These are phyloP conservation scores for Microplitis mediator DNA, from an alignment of 1,140 invertebrate genomes.

Conservation along the genomic window DNA sequence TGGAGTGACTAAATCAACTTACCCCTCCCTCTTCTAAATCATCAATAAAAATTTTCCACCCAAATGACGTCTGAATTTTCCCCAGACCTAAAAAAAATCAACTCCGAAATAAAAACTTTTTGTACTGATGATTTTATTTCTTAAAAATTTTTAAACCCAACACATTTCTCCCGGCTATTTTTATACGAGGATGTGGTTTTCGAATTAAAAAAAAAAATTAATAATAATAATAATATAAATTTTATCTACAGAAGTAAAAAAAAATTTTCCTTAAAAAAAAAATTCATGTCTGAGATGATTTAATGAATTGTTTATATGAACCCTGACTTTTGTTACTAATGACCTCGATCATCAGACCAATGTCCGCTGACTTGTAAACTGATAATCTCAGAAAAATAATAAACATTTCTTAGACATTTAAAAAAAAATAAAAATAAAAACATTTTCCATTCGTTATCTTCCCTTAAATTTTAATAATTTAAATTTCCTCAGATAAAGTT, in stretches of 20 bases:
- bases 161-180: neutral
- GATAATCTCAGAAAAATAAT: neutral
- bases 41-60: too few species aligned
- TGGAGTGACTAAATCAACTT: too few species aligned
- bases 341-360: slow-evolving; percentile 29
- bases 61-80: too few species aligned
- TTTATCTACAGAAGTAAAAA: neutral
- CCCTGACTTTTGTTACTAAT: slow-evolving; percentile 46
- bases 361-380: neutral
- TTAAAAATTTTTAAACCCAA: neutral
- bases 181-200: slow-evolving; percentile 15
- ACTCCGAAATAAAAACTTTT: too few species aligned
- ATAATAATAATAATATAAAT: neutral
- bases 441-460: too few species aligned
- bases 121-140: too few species aligned
- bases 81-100: too few species aligned
- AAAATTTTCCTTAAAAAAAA: neutral
- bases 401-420: neutral
- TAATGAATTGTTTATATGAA: slow-evolving; percentile 34
- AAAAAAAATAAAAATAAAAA: too few species aligned
- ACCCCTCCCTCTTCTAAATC: too few species aligned
- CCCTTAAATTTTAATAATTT: too few species aligned
- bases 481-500: too few species aligned
- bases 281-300: slow-evolving; percentile 1
- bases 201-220: neutral